phyloP scores from a whole-genome alignment of 2,888 invertebrate genomes.

The Laspeyria flexula region DNA sequence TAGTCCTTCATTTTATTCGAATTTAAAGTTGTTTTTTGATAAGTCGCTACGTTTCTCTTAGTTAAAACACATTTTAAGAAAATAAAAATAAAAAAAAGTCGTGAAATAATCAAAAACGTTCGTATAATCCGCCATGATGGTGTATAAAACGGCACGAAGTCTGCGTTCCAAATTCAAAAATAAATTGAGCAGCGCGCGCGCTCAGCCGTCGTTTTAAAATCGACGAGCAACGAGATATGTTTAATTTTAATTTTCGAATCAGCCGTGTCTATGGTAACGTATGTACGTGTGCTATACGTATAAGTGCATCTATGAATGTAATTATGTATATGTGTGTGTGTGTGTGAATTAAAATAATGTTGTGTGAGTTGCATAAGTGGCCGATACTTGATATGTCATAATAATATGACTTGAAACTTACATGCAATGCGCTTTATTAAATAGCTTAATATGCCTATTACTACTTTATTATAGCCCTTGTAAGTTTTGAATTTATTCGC shows the following conservation, averaged over 20 bases:
- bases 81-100: background rate
- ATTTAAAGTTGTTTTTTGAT: no score
- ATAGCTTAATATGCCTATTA: conserved; percentile 1
- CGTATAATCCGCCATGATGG: conserved; percentile 67
- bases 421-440: background rate
- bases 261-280: conserved; percentile 31
- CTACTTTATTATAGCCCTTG: background rate
- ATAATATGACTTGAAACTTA: conserved; percentile 7
- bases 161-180: conserved; percentile 86
- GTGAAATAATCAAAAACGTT: conserved; percentile 64
- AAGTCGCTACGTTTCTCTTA: no score
- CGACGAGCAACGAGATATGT: conserved; percentile 65
- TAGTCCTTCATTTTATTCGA: no score
- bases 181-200: conserved; percentile 79
- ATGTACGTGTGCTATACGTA: conserved; percentile 1
- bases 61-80: no score
- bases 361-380: conserved; percentile 16
- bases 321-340: conserved; percentile 18
- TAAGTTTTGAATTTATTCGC: no score
- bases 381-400: conserved; percentile 26
- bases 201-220: conserved; percentile 79
- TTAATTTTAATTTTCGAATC: conserved; percentile 50
- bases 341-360: conserved; percentile 3
- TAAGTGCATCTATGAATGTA: conserved; percentile 6
- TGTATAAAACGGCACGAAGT: conserved; percentile 80